These are phyloP conservation scores for Gymnocheta viridis DNA, from an alignment of 2,888 invertebrate species.

Conservation along the genomic window DNA sequence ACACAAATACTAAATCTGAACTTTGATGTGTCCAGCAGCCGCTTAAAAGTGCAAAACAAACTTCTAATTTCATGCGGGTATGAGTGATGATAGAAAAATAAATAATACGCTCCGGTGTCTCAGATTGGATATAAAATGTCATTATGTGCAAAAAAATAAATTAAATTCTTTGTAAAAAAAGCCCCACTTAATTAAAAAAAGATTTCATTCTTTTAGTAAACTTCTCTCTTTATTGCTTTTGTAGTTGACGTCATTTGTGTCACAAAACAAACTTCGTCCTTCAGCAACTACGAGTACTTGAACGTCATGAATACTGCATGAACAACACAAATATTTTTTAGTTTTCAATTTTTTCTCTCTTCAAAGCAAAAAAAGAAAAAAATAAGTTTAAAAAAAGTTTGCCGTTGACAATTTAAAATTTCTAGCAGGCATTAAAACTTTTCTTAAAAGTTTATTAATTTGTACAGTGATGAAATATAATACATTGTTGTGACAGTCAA, in stretches of 20 bases:
- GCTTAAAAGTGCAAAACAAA: too few species aligned
- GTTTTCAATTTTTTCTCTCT: background rate
- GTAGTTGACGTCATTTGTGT: slow-evolving; percentile 14
- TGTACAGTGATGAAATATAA: background rate
- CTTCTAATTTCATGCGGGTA: background rate
- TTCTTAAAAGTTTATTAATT: slow-evolving; percentile 8
- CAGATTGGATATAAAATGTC: background rate
- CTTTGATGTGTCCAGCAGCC: too few species aligned
- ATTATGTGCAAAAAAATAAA: too few species aligned
- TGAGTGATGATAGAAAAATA: background rate
- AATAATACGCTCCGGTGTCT: background rate
- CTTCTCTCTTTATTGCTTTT: background rate
- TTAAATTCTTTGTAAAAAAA: background rate
- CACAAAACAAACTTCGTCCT: background rate
- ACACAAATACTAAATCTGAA: too few species aligned
- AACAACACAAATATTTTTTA: background rate
- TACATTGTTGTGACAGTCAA: background rate
- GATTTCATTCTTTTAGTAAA: background rate
- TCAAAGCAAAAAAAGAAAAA: background rate
- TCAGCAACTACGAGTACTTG: background rate
- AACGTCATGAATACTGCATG: slow-evolving; percentile 11
- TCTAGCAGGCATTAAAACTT: background rate
- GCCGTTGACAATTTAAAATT: slow-evolving; percentile 30
- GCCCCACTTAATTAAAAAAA: background rate
- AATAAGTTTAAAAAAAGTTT: background rate